phyloP scores from a whole-genome alignment of 2,113 vertebrate genomes.

The Engystomops pustulosus region DNA sequence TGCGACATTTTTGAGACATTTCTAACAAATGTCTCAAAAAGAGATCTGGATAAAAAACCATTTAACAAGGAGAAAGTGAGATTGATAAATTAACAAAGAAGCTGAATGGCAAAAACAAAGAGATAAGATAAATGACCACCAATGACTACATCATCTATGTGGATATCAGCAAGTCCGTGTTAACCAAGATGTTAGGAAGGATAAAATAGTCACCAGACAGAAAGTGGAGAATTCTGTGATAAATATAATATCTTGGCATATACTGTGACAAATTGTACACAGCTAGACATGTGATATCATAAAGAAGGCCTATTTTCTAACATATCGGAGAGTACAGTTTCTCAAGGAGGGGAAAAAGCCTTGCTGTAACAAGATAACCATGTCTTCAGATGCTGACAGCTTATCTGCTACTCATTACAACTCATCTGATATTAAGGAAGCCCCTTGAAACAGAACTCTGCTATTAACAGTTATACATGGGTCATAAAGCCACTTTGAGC shows the following conservation, averaged over 20 bases:
- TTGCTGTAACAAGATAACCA: slow-evolving; percentile 34
- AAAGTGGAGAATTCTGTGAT: neutral
- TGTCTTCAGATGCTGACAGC: slow-evolving; percentile 40
- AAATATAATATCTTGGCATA: neutral
- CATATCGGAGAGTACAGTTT: neutral
- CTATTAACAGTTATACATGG: neutral
- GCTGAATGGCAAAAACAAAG: no score
- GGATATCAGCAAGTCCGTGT: neutral
- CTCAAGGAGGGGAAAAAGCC: neutral
- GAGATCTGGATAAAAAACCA: no score
- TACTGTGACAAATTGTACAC: neutral
- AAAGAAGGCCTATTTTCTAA: neutral
- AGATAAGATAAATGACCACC: no score
- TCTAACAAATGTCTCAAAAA: no score
- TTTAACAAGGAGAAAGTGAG: no score
- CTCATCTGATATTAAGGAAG: slow-evolving; percentile 14
- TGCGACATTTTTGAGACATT: no score
- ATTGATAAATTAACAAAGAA: no score
- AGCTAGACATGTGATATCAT: slow-evolving; percentile 11
- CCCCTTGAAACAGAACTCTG: slow-evolving; percentile 47
- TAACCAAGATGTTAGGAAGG: neutral
- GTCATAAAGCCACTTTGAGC: slow-evolving; percentile 12
- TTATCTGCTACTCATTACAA: slow-evolving; percentile 42
- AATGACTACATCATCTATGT: no score
- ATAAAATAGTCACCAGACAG: neutral